phyloP scores from a whole-genome alignment of 2,113 vertebrate species.

The Larimichthys crocea region DNA sequence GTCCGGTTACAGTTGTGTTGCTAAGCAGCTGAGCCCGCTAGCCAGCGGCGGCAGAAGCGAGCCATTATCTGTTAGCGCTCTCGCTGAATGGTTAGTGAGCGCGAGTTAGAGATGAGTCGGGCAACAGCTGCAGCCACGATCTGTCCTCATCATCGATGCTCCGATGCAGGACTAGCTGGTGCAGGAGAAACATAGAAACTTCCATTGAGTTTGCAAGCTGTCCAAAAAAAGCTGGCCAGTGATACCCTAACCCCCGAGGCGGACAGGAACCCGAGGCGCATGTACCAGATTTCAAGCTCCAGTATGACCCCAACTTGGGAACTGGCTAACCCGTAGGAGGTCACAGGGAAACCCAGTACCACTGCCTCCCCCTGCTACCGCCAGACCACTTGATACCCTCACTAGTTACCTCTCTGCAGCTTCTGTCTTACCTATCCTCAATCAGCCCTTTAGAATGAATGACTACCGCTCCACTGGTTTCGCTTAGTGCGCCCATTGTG shows the following conservation, averaged over 20 bases:
- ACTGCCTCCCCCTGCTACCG: constrained; percentile 55
- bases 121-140: constrained; percentile 35
- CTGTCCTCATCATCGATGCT: constrained; percentile 29
- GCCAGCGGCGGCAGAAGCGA: constrained; percentile 45
- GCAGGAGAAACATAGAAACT: constrained; percentile 14
- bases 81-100: constrained; percentile 41
- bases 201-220: constrained; percentile 40
- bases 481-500: constrained; percentile 82
- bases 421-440: constrained; percentile 72
- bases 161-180: constrained; percentile 14
- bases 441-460: constrained; percentile 79
- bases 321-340: constrained; percentile 82
- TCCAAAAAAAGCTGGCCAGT: constrained; percentile 53
- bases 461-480: constrained; percentile 81
- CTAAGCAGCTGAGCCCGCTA: constrained; percentile 62
- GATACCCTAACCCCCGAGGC: constrained; percentile 63
- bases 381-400: constrained; percentile 82
- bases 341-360: constrained; percentile 79
- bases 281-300: constrained; percentile 80
- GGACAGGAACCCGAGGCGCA: constrained; percentile 64
- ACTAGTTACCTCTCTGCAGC: constrained; percentile 63
- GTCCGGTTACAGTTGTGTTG: constrained; percentile 66
- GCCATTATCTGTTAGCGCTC: constrained; percentile 55
- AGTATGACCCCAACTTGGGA: constrained; percentile 85
- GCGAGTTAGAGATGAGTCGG: constrained; percentile 23